Percentiles rank a stretch among this genome's conserved stretches.
These are phyloP conservation scores for Nesogale talazaci DNA, from an alignment of 2,113 vertebrate genomes.

Conservation along the genomic window DNA sequence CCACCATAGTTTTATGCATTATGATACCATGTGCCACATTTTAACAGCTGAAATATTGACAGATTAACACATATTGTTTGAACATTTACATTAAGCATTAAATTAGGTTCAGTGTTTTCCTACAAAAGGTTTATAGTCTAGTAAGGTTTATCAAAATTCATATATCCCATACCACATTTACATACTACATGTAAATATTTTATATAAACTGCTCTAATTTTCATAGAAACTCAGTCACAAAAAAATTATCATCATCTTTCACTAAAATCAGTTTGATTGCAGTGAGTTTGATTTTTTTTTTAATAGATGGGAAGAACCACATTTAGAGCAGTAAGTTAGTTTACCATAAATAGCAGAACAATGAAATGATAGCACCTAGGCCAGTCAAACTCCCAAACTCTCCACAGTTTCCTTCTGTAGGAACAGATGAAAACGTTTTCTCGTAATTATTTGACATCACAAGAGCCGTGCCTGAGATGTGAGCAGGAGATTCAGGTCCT, in stretches of 20 bases:
- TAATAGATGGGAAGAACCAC: slow-evolving; percentile 38
- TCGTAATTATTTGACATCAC: slow-evolving; percentile 40
- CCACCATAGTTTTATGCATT: neutral
- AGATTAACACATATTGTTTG: slow-evolving; percentile 41
- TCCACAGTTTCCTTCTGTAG: slow-evolving; percentile 7
- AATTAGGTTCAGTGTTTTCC: neutral
- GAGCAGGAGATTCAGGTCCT: neutral
- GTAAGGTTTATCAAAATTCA: neutral
- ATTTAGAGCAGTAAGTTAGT: slow-evolving; percentile 53
- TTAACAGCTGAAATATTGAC: slow-evolving; percentile 54
- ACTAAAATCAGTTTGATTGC: too few species aligned
- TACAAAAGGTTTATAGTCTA: neutral
- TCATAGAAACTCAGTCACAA: neutral
- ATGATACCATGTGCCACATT: slow-evolving; percentile 51
- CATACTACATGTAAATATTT: slow-evolving; percentile 7
- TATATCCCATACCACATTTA: neutral
- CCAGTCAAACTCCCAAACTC: neutral
- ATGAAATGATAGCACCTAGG: neutral
- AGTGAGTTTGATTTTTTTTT: neutral
- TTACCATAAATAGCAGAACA: slow-evolving; percentile 33
- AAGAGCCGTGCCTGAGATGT: neutral
- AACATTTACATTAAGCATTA: neutral
- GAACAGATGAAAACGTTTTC: slow-evolving; percentile 52
- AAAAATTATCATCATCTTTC: neutral
- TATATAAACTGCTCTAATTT: slow-evolving; percentile 13